Conservation (phyloP, 1,140 invertebrate genomes). For the Achatina immaculata region DNA sequence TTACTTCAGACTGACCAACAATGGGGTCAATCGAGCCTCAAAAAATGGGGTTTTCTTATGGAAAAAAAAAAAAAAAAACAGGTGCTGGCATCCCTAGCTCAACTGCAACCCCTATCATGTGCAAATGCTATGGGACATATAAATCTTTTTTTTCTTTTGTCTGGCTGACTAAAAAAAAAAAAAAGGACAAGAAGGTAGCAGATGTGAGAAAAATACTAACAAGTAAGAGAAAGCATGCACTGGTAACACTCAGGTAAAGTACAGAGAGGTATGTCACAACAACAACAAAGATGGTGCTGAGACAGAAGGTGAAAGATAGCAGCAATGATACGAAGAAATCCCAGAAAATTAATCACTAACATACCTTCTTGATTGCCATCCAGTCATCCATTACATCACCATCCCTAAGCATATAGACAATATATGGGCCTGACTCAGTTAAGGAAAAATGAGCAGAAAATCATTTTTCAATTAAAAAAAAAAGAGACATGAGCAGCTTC, state of each 20-base stretch:
- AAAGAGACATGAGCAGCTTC: neutral
- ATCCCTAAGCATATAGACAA: constrained; percentile 95
- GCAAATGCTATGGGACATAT: too few relatives aligned
- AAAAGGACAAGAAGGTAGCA: neutral
- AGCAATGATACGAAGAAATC: neutral
- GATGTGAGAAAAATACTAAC: neutral
- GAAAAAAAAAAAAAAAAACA: too few relatives aligned
- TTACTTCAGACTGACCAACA: too few relatives aligned
- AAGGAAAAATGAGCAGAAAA: too few relatives aligned
- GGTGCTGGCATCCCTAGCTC: too few relatives aligned
- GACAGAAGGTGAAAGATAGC: neutral
- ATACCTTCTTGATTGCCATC: constrained; percentile 90
- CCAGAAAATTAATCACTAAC: neutral
- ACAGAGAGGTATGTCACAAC: neutral
- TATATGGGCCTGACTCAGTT: constrained; percentile 81
- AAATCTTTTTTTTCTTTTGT: too few relatives aligned
- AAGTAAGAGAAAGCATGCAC: neutral
- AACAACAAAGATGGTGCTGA: neutral
- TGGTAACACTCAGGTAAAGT: neutral
- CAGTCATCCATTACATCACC: constrained; percentile 96
- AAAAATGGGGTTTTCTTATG: too few relatives aligned
- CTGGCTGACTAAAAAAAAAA: too few relatives aligned
- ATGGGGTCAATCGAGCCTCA: too few relatives aligned
- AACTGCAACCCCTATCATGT: too few relatives aligned
- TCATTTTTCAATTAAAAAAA: neutral